Percentiles rank a stretch among this genome's conserved stretches.
These are phyloP conservation scores for Oryzias dopingdopingensis DNA, from an alignment of 2,797 vertebrate species.

Conservation along the genomic window DNA sequence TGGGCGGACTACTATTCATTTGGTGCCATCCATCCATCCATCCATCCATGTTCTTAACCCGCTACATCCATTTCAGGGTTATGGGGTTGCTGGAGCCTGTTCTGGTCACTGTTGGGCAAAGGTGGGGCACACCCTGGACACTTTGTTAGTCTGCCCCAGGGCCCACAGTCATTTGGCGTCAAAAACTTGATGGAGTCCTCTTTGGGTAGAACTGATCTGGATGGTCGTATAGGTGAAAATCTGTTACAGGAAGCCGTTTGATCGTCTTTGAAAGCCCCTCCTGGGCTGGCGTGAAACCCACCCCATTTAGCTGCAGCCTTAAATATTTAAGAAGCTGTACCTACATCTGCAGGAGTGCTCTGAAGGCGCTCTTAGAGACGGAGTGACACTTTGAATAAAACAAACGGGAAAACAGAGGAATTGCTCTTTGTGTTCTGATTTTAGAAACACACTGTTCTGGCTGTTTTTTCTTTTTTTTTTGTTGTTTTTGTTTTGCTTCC, in stretches of 20 bases:
- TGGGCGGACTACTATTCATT: background rate
- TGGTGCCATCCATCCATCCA: background rate
- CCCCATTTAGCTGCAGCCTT: slow-evolving; percentile 57
- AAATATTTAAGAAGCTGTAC: slow-evolving; percentile 68
- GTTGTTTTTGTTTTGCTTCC: slow-evolving; percentile 13
- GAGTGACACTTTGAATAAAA: slow-evolving; percentile 75
- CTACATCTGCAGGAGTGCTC: slow-evolving; percentile 39
- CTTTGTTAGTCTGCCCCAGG: no score
- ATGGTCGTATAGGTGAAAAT: slow-evolving; percentile 39
- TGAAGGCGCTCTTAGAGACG: slow-evolving; percentile 59
- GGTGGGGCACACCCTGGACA: no score
- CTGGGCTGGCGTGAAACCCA: slow-evolving; percentile 52
- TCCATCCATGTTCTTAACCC: no score
- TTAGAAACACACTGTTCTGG: slow-evolving; percentile 63
- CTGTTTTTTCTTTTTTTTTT: slow-evolving; percentile 16
- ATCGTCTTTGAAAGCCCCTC: slow-evolving; percentile 34
- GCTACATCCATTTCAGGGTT: no score
- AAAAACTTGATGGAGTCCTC: slow-evolving; percentile 28
- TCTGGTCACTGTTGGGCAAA: no score
- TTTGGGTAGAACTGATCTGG: slow-evolving; percentile 10
- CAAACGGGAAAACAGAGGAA: slow-evolving; percentile 66
- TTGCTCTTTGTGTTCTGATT: slow-evolving; percentile 77
- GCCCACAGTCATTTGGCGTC: background rate
- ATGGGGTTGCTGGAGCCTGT: no score
- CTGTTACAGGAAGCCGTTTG: slow-evolving; percentile 27